Conservation (phyloP, 37 sponge, comb jelly and placozoan species). For the Beroe ovata region DNA sequence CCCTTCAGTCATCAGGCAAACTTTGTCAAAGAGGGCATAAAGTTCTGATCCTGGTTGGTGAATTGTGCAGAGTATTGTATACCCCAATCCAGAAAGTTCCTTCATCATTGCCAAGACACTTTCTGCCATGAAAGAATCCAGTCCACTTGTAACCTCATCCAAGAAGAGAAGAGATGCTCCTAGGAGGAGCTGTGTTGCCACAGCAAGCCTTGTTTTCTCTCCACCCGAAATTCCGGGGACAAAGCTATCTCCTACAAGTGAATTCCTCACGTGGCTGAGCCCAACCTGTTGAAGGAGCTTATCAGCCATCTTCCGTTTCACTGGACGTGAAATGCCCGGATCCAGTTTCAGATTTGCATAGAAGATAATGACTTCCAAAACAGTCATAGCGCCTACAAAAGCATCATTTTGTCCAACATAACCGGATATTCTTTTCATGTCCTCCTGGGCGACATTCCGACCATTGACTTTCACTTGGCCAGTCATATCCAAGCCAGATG, state of each 20-base stretch:
- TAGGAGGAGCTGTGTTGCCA: background rate
- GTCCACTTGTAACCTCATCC: constrained; percentile 19
- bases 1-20: constrained; percentile 13
- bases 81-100: background rate
- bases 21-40: constrained; percentile 4
- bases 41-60: constrained; percentile 2
- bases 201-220: constrained; percentile 32
- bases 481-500: too few species aligned
- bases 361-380: background rate
- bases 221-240: background rate
- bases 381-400: constrained; percentile 4
- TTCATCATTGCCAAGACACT: background rate
- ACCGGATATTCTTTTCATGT: background rate
- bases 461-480: background rate
- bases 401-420: constrained; percentile 9
- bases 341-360: constrained; percentile 10
- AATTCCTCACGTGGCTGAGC: background rate
- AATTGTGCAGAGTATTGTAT: constrained; percentile 17
- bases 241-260: background rate
- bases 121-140: constrained; percentile 12
- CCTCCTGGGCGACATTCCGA: background rate
- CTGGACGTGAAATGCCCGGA: background rate
- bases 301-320: background rate
- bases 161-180: background rate
- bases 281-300: background rate